phyloP scores from a whole-genome alignment of 2,888 invertebrate genomes.

The Myopa testacea region DNA sequence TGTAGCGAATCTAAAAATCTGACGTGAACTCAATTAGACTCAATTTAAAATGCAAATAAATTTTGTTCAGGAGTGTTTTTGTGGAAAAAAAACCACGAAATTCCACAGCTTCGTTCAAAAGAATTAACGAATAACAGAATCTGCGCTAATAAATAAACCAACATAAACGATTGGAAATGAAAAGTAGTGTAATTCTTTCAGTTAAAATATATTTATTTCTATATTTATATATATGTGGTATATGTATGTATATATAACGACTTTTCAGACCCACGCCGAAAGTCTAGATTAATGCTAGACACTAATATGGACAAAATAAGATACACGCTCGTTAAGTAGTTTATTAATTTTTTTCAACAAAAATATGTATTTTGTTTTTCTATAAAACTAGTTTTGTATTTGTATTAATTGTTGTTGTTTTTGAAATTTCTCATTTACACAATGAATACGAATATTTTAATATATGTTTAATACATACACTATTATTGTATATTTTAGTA shows the following conservation, averaged over 20 bases:
- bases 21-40: not conserved
- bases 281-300: not conserved
- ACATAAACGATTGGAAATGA: not conserved
- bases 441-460: not conserved
- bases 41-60: conserved; percentile 6
- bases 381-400: not conserved
- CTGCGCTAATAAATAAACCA: too few species aligned
- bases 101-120: not conserved
- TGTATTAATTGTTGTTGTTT: not conserved
- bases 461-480: too few species aligned
- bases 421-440: not conserved
- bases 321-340: not conserved
- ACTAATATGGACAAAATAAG: conserved; percentile 39
- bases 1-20: too few species aligned
- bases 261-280: not conserved
- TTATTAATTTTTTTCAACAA: not conserved
- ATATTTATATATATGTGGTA: not conserved
- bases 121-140: not conserved
- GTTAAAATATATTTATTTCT: not conserved
- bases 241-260: not conserved
- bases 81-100: not conserved
- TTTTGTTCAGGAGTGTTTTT: not conserved
- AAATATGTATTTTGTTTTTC: not conserved
- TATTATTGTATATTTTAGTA: not conserved
- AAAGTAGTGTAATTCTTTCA: not conserved